Evolutionary conservation across 2,113 vertebrate species (phyloP).

Genomic region (Pteropus alecto): DNA sequence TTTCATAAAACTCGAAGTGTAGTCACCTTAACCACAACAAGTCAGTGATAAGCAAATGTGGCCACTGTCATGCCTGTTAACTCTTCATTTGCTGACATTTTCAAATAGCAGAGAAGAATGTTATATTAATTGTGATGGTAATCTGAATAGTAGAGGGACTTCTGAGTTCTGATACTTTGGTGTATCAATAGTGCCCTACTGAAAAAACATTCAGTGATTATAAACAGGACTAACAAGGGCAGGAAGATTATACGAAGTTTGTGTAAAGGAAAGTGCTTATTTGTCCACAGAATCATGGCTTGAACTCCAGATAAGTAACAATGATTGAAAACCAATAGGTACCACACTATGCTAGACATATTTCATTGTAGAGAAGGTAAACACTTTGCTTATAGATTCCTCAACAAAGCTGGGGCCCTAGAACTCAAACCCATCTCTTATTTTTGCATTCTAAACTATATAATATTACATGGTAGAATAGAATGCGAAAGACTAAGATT

Average conservation of each 20-base stretch:
- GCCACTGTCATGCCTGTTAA: not conserved
- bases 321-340: not conserved
- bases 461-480: not conserved
- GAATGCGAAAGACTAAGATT: not conserved
- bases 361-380: not conserved
- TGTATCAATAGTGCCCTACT: not conserved
- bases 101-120: not conserved
- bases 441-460: not conserved
- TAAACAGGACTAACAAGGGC: not conserved
- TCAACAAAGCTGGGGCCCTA: not conserved
- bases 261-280: not conserved
- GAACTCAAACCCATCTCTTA: not conserved
- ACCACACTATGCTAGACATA: not conserved
- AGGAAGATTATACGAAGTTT: not conserved
- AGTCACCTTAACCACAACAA: not conserved
- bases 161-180: not conserved
- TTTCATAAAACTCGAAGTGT: slow-evolving; percentile 30
- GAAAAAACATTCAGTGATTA: not conserved
- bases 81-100: not conserved
- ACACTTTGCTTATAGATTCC: not conserved
- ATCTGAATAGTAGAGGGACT: not conserved
- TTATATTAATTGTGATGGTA: not conserved
- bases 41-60: not conserved
- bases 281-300: not conserved
- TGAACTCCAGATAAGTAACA: not conserved